These are phyloP conservation scores for Struthio camelus DNA, from an alignment of 2,113 vertebrate genomes.

Conservation along the genomic window DNA sequence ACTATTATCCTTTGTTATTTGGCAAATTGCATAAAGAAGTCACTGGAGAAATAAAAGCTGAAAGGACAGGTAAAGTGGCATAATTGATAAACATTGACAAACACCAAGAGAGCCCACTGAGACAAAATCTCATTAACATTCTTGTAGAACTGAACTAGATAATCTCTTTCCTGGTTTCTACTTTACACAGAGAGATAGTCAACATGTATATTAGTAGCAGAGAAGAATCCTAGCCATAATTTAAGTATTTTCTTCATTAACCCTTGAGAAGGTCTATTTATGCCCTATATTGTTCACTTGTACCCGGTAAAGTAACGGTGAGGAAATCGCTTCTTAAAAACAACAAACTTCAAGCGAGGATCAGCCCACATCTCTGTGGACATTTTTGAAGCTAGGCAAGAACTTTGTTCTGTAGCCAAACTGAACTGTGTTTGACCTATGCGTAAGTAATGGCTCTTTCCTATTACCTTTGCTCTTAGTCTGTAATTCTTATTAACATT, in stretches of 20 bases:
- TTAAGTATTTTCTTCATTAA: slow-evolving; percentile 29
- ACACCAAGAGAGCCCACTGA: neutral
- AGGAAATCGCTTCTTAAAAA: slow-evolving; percentile 22
- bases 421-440: neutral
- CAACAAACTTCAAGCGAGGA: neutral
- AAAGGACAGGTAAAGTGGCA: slow-evolving; percentile 42
- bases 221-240: neutral
- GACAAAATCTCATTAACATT: slow-evolving; percentile 8
- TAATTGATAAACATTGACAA: slow-evolving; percentile 6
- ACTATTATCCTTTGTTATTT: neutral
- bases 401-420: slow-evolving; percentile 10
- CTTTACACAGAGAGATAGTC: neutral
- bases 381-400: neutral
- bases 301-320: neutral
- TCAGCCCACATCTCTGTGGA: neutral
- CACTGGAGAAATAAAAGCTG: slow-evolving; percentile 42
- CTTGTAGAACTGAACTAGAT: neutral
- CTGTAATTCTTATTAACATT: neutral
- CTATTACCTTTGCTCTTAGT: neutral
- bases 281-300: neutral
- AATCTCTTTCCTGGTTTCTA: neutral
- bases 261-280: neutral
- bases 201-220: neutral
- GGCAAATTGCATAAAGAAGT: neutral
- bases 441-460: neutral